Conservation (phyloP, 2,888 invertebrate genomes). For the Colostygia pectinataria region DNA sequence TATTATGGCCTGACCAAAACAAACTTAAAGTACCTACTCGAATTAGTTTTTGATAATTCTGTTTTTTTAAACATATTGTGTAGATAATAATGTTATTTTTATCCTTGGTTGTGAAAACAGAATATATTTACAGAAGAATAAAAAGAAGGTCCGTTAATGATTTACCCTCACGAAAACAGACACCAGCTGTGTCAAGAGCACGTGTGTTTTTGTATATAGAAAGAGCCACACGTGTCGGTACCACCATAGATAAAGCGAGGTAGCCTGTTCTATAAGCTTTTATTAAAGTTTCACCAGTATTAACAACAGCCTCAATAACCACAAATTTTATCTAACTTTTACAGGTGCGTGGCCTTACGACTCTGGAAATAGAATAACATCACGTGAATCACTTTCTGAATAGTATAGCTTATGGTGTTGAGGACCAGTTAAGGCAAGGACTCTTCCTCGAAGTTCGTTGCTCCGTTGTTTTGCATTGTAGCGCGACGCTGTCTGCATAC, state of each 20-base stretch:
- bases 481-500: conserved; percentile 69
- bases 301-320: conserved; percentile 19
- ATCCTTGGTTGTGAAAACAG: conserved; percentile 5
- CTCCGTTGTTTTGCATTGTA: conserved; percentile 71
- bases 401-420: conserved; percentile 54
- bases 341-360: conserved; percentile 40
- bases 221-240: conserved; percentile 46
- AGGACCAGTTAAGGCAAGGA: conserved; percentile 63
- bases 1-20: not conserved
- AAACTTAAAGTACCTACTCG: not conserved
- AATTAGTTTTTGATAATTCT: not conserved
- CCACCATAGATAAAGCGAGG: conserved; percentile 24
- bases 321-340: conserved; percentile 29
- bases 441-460: conserved; percentile 75
- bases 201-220: conserved; percentile 53
- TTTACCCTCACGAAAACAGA: conserved; percentile 37
- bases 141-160: conserved; percentile 30
- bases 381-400: conserved; percentile 59
- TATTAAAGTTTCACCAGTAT: conserved; percentile 13
- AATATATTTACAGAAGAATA: conserved; percentile 19
- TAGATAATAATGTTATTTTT: not conserved
- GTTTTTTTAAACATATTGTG: not conserved
- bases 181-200: conserved; percentile 60
- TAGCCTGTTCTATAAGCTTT: conserved; percentile 1
- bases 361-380: conserved; percentile 51